Evolutionary conservation across 2,113 vertebrate species (phyloP), one percentile per base, ranked within the genome.

Genomic region (Periophthalmodon schlosseri): DNA sequence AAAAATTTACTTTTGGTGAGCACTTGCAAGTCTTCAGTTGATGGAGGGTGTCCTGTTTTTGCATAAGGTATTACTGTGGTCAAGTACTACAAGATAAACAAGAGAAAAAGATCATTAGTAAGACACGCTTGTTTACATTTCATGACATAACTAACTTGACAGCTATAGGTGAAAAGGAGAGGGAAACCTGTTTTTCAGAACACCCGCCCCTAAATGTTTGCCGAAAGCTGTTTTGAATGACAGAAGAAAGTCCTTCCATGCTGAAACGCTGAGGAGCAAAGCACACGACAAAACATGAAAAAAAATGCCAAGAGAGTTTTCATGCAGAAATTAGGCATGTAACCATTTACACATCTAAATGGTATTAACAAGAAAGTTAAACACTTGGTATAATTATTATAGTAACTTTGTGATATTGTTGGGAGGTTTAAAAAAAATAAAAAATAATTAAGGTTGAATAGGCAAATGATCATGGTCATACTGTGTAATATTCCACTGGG

Each of bases 21-120:
- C 72, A 97, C 95, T 61, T 99, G 97, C 68, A 99, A 97, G 90
- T 99, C 97, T 91, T 97, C 96, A 21, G 96, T 91, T 18, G 96
- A 96, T 1, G 96, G 97, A 9, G 98, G 94, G 7, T 93, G 94
- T 65, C 93, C 95, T 89, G 96, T 98, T 81, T 96, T 97, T 93
- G 99, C 96, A 6, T 99, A 99, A 52, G 98, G 98, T 86, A 99
- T 99, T 78, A 99, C 96, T 13, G 98, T 99, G 58, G 96, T 99
- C 89, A 99, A 91, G 86, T 98, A 98, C 98, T 99, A 76, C 52
- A 18, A 8, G 46, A 15, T 23, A 47, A 56, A 68, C 46, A 14
- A 68, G 4, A 16, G 20, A 57, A 0, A 66, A 39, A 5, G 3
- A 28, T 3, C 52, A 60, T 56, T 8, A 69, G 63, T 60, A 9